A percentile compares a stretch with the other conserved stretches of the same genome.
phyloP scores from a whole-genome alignment of 2,888 invertebrate species.

The Perizoma affinitatum region DNA sequence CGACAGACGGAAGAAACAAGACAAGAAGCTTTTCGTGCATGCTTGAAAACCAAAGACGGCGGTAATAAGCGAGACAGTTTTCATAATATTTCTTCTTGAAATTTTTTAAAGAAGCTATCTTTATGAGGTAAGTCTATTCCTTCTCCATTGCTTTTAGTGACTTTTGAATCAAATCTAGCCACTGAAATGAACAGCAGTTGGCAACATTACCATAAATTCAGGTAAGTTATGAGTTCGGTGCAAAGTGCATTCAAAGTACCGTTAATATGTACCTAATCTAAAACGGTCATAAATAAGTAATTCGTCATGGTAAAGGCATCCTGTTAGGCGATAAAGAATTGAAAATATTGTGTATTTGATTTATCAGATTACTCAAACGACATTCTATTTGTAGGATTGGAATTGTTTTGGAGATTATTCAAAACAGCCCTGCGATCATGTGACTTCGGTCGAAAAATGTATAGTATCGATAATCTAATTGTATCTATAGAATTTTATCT shows the following conservation, averaged over 20 bases:
- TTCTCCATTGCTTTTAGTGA: no score
- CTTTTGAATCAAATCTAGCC: background rate
- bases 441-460: no score
- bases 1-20: no score
- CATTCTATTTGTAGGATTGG: conserved; percentile 4
- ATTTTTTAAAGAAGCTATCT: no score
- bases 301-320: conserved; percentile 57
- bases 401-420: conserved; percentile 10
- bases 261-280: conserved; percentile 64
- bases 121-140: no score
- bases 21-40: no score
- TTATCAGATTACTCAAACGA: conserved; percentile 14
- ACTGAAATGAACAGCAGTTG: background rate
- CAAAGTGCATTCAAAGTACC: conserved; percentile 51
- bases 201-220: conserved; percentile 52
- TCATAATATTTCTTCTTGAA: no score
- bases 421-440: background rate
- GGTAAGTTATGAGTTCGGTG: conserved; percentile 55
- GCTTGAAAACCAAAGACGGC: no score
- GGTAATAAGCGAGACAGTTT: no score
- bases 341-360: conserved; percentile 16
- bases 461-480: no score
- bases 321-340: conserved; percentile 17
- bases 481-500: no score
- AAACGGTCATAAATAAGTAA: conserved; percentile 66